These are phyloP conservation scores for Gracilinanus agilis DNA, from an alignment of 2,113 vertebrate species.

Conservation along the genomic window DNA sequence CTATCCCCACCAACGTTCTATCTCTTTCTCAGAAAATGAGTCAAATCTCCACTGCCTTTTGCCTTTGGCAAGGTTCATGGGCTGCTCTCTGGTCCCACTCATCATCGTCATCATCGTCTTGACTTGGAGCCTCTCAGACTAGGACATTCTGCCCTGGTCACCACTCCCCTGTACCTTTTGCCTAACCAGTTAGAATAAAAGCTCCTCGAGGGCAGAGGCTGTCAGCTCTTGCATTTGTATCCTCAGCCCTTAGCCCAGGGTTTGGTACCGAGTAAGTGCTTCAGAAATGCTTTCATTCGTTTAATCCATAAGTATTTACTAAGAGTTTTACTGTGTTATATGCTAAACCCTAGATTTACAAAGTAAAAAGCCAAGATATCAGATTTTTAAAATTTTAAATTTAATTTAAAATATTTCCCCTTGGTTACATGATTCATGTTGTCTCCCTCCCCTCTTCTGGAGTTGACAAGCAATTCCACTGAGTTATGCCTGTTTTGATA, in stretches of 20 bases:
- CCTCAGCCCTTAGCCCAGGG: background rate
- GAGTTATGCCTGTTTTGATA: no score
- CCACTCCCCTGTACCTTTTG: background rate
- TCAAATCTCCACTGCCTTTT: background rate
- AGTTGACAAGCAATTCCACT: no score
- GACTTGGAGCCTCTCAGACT: background rate
- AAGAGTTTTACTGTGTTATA: background rate
- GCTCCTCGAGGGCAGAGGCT: background rate
- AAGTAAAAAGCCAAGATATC: background rate
- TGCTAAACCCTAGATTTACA: background rate
- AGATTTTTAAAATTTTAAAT: no score
- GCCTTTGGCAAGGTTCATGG: background rate
- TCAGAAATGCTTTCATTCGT: background rate
- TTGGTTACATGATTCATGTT: no score
- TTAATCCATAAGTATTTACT: background rate
- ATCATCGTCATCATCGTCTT: background rate
- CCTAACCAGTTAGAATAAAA: background rate
- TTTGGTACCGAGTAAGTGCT: background rate
- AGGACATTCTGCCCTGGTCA: background rate
- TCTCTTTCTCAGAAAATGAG: background rate
- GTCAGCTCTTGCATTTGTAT: background rate
- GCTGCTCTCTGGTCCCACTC: background rate
- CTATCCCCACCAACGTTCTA: background rate
- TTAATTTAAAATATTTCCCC: no score
- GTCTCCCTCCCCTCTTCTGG: no score